Conservation (phyloP, 2,113 vertebrate species). For the Muntiacus reevesi region DNA sequence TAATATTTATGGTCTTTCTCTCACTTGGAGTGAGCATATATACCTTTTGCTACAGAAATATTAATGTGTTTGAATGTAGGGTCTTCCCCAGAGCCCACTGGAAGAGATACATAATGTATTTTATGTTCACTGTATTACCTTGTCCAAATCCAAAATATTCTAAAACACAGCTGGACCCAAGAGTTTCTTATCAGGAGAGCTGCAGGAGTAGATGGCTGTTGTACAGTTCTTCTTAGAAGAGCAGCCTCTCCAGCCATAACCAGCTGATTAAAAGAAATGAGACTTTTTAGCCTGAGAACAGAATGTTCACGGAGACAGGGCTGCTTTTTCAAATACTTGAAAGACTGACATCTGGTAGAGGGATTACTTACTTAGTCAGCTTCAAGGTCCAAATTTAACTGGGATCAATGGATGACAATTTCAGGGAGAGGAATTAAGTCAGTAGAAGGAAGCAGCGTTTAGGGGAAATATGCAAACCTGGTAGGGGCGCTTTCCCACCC, state of each 20-base stretch:
- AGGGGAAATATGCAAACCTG: neutral
- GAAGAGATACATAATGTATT: neutral
- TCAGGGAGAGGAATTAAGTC: neutral
- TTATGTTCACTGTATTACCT: neutral
- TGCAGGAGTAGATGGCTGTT: neutral
- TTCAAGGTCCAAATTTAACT: neutral
- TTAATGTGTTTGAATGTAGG: neutral
- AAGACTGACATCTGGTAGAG: neutral
- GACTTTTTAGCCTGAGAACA: neutral
- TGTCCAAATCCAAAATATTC: constrained; percentile 2
- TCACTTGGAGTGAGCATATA: neutral
- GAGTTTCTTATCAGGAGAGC: neutral
- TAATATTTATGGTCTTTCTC: neutral
- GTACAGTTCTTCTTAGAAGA: neutral
- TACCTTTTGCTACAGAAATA: neutral
- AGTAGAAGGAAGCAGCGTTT: neutral
- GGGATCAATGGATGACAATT: neutral
- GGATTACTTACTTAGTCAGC: neutral
- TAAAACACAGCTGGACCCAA: neutral
- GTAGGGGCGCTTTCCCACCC: neutral
- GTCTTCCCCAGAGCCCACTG: neutral
- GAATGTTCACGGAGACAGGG: neutral
- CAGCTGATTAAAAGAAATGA: neutral
- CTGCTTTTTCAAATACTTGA: neutral
- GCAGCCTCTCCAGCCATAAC: neutral